Percentiles rank a stretch among this genome's conserved stretches.
These are phyloP conservation scores for Percopsis transmontana DNA, from an alignment of 2,113 vertebrate species.

Conservation along the genomic window DNA sequence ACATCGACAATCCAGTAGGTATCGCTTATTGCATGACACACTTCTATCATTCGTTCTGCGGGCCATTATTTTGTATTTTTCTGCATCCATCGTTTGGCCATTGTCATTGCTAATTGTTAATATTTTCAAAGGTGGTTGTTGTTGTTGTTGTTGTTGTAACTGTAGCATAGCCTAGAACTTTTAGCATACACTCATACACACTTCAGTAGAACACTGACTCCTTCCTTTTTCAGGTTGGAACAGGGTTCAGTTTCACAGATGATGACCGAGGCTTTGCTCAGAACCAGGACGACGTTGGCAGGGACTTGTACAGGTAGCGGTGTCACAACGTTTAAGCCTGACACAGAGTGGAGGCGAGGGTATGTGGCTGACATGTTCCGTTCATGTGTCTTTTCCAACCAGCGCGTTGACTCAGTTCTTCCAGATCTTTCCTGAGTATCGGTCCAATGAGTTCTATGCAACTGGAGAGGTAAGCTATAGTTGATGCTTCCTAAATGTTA, in stretches of 20 bases:
- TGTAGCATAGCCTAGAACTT: too few relatives aligned
- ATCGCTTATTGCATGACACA: background rate
- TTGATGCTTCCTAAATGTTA: too few relatives aligned
- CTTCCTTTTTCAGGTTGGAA: constrained; percentile 75
- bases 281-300: constrained; percentile 81
- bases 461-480: constrained; percentile 80
- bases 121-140: background rate
- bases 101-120: background rate
- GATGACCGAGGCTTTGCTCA: constrained; percentile 69
- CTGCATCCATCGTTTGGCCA: background rate
- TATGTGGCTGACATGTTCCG: background rate
- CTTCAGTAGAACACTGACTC: too few relatives aligned
- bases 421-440: constrained; percentile 84
- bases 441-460: constrained; percentile 83
- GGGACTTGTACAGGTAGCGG: constrained; percentile 79
- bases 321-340: background rate
- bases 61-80: background rate
- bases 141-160: too few relatives aligned
- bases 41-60: background rate
- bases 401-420: constrained; percentile 84
- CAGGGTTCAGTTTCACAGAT: constrained; percentile 84
- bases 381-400: constrained; percentile 36
- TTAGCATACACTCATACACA: background rate
- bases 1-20: constrained; percentile 82
- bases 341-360: too few relatives aligned